Conservation (phyloP, 2,113 vertebrate genomes). For the Oreocharis arfaki region DNA sequence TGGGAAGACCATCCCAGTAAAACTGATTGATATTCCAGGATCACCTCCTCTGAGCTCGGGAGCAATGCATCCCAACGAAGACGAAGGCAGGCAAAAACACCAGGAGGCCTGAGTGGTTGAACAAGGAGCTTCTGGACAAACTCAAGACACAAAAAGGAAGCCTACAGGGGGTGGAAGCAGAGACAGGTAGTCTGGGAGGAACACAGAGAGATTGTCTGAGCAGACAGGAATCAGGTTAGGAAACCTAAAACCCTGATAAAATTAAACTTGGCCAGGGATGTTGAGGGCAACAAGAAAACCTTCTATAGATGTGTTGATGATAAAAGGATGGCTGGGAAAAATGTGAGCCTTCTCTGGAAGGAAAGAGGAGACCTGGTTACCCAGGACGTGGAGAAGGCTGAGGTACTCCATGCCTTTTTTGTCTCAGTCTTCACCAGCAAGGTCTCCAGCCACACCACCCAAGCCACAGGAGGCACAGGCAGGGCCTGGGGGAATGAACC, state of each 20-base stretch:
- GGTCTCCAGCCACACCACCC: not conserved
- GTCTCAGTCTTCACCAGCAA: not conserved
- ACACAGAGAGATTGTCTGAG: not conserved
- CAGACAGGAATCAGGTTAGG: accelerated
- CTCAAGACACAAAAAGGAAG: not conserved
- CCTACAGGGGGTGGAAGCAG: not conserved
- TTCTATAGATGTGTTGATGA: not conserved
- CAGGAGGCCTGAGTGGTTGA: not conserved
- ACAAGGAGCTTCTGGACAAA: not conserved
- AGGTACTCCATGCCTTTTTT: not conserved
- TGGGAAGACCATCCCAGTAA: not conserved
- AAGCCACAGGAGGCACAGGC: not conserved
- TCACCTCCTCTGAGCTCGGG: not conserved
- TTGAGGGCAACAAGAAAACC: not conserved
- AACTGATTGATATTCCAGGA: not conserved
- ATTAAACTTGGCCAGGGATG: not conserved
- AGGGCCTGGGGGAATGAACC: not conserved
- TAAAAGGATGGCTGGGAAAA: not conserved
- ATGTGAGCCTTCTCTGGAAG: not conserved
- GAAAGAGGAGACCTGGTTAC: not conserved
- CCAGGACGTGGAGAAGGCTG: not conserved
- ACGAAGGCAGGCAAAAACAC: not conserved
- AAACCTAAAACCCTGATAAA: not conserved
- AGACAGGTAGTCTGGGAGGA: not conserved
- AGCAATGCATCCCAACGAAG: not conserved